Evolutionary conservation across 2,888 invertebrate species (phyloP).

Genomic region (Taenaris catops): DNA sequence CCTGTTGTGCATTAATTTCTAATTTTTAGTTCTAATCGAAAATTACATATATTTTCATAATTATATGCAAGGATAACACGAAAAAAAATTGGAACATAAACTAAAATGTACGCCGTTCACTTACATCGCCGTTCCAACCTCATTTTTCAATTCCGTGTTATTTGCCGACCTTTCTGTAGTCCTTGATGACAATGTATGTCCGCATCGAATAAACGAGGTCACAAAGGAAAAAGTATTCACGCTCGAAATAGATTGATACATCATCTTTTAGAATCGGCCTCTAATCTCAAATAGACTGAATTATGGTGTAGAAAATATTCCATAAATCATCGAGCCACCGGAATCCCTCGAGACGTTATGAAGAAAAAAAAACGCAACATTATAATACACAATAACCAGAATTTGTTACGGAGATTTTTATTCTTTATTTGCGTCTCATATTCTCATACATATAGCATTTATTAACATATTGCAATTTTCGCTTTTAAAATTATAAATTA

Average conservation of each 20-base stretch:
- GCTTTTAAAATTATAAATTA: too few species aligned
- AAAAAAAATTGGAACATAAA: too few species aligned
- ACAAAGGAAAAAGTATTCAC: conserved; percentile 13
- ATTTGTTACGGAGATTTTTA: neutral
- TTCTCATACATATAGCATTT: neutral
- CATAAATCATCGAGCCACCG: conserved; percentile 67
- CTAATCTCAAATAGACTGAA: conserved; percentile 72
- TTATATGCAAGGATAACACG: too few species aligned
- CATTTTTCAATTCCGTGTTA: neutral
- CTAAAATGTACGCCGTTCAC: too few species aligned
- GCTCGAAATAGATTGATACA: conserved; percentile 54
- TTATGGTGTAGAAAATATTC: conserved; percentile 73
- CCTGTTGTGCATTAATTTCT: too few species aligned
- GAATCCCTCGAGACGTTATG: conserved; percentile 62
- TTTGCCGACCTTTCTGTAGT: neutral
- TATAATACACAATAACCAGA: conserved; percentile 33
- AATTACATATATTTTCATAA: too few species aligned
- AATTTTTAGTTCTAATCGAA: too few species aligned
- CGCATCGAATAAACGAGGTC: neutral
- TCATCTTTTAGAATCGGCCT: conserved; percentile 51
- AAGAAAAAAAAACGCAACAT: conserved; percentile 68
- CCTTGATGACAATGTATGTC: too few species aligned
- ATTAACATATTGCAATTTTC: too few species aligned
- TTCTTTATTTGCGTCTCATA: too few species aligned
- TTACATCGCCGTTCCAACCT: too few species aligned